Conservation (phyloP, 2,797 vertebrate species). For the Varecia variegata region DNA sequence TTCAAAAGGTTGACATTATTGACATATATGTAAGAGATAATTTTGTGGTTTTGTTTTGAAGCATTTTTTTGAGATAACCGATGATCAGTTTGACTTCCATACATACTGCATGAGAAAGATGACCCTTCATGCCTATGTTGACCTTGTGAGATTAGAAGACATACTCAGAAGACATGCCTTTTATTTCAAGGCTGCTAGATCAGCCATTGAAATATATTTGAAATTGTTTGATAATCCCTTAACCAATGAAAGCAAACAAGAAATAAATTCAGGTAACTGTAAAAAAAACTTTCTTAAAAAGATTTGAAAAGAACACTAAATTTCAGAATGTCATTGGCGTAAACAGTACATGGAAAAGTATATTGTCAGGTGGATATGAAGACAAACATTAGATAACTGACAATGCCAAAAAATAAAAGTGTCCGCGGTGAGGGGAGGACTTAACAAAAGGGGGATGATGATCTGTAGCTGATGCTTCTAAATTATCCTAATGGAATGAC, state of each 20-base stretch:
- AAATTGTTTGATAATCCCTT: slow-evolving; percentile 87
- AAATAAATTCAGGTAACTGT: slow-evolving; percentile 87
- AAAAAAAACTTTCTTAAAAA: slow-evolving; percentile 33
- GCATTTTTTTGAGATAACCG: slow-evolving; percentile 90
- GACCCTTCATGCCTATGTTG: slow-evolving; percentile 88
- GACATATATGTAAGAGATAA: slow-evolving; percentile 59
- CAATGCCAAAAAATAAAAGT: neutral
- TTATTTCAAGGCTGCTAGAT: slow-evolving; percentile 87
- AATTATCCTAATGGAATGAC: neutral
- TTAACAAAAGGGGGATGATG: neutral
- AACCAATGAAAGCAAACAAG: slow-evolving; percentile 86
- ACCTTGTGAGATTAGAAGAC: slow-evolving; percentile 87
- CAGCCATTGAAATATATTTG: slow-evolving; percentile 89
- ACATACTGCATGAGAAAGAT: slow-evolving; percentile 90
- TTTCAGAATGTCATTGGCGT: slow-evolving; percentile 40
- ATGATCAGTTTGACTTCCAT: slow-evolving; percentile 90
- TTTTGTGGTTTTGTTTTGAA: slow-evolving; percentile 77
- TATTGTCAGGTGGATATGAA: neutral
- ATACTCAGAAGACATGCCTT: slow-evolving; percentile 86
- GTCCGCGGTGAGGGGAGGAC: neutral
- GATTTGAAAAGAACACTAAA: slow-evolving; percentile 5
- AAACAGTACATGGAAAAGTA: neutral
- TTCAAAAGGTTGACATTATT: slow-evolving; percentile 15
- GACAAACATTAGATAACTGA: neutral
- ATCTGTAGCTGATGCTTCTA: neutral